These are phyloP conservation scores for Semnopithecus entellus DNA, from an alignment of 2,113 vertebrate species.

Conservation along the genomic window DNA sequence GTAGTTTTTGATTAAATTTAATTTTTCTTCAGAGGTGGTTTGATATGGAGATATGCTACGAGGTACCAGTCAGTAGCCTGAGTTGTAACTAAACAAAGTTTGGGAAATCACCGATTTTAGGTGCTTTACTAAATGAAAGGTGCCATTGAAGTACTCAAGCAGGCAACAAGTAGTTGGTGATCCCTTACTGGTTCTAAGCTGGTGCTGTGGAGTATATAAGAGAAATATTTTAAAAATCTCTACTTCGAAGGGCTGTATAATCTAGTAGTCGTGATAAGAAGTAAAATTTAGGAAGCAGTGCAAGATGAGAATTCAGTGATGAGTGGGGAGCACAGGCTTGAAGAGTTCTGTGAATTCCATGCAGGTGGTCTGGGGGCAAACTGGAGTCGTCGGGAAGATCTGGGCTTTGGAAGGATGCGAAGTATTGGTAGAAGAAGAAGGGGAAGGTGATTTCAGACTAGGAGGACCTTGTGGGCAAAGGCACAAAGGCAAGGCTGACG, in stretches of 20 bases:
- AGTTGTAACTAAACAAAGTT: not conserved
- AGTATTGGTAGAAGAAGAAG: not conserved
- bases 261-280: not conserved
- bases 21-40: not conserved
- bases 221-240: not conserved
- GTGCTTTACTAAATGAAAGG: not conserved
- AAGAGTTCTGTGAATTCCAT: not conserved
- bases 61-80: not conserved
- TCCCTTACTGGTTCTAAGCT: not conserved
- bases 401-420: not conserved
- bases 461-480: not conserved
- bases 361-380: not conserved
- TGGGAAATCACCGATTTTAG: not conserved
- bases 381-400: not conserved
- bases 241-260: not conserved
- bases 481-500: not conserved
- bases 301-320: not conserved
- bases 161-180: not conserved
- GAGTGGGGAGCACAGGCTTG: not conserved
- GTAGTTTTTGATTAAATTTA: not conserved
- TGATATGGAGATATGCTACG: not conserved
- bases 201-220: not conserved
- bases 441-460: not conserved
- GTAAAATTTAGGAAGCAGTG: not conserved
- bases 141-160: not conserved